These are phyloP conservation scores for Hartigia nigra DNA, from an alignment of 2,888 invertebrate genomes.

Conservation along the genomic window DNA sequence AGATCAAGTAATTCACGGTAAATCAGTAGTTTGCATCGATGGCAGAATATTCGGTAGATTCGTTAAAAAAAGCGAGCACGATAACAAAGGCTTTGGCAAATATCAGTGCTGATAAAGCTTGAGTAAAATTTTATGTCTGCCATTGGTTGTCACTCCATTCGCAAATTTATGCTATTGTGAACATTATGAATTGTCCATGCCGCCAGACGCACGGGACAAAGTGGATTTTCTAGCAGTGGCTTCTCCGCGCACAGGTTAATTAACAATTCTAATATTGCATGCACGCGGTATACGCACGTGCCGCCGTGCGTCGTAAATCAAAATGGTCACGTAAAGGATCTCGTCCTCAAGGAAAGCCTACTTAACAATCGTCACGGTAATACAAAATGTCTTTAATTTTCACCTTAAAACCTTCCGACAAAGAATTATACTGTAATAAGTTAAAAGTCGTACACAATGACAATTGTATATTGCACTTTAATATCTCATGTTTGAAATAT, in stretches of 20 bases:
- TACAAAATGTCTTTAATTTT: constrained; percentile 18
- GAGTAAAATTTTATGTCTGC: background rate
- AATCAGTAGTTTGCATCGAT: background rate
- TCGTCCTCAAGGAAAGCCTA: background rate
- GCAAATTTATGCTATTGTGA: constrained; percentile 20
- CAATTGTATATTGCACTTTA: background rate
- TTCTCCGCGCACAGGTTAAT: constrained; percentile 69
- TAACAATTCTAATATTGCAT: constrained; percentile 59
- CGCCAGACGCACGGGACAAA: constrained; percentile 68
- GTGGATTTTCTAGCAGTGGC: constrained; percentile 65
- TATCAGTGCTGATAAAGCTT: background rate
- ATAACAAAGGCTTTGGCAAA: background rate
- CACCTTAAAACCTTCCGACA: background rate
- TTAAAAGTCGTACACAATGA: background rate
- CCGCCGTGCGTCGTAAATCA: constrained; percentile 43
- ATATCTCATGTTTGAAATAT: background rate
- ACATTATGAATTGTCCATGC: constrained; percentile 39
- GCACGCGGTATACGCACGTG: constrained; percentile 46
- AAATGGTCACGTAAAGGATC: constrained; percentile 34
- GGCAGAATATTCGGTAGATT: background rate
- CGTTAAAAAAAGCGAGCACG: background rate
- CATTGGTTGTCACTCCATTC: background rate
- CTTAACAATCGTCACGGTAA: constrained; percentile 35
- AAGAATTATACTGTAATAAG: background rate
- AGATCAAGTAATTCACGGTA: background rate